Base-by-base conservation (phyloP, 2,888 invertebrate species). In the Acrobasis repandana region DNA sequence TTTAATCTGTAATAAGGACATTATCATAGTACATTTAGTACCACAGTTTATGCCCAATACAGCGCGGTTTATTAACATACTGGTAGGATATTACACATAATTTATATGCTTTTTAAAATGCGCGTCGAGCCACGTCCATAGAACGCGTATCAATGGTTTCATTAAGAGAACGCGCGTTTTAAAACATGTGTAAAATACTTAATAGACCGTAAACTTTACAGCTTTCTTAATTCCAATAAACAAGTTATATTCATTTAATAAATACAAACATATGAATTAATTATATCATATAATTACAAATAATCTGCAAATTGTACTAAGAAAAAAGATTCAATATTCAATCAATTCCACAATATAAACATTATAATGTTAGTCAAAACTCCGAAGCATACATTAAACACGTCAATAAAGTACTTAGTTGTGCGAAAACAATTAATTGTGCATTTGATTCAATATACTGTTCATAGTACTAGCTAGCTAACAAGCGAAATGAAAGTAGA, bases 351-450 rank as follows among this genome's bases (percentile, higher is more conserved):
- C 63, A 65, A 64, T 59, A 65, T 59, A 64, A 61, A 61, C 11
- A 58, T 61, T 58, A 61, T 28, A 62, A 60, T 64, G 56, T 66
- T 66, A 66, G 61, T 60, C 47, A 57, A 52, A 67, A 65, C 48
- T 65, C 65, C 62, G 63, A 70, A 71, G 67, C 67, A 64, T 66
- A 63, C 62, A 63, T 69, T 64, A 51, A 67, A 69, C 63, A 68
- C 62, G 64, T 58, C 62, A 62, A 69, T 60, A 62, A 66, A 59
- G 59, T 63, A 43, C 43, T 43, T 43, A 65, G 66, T 79, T 78
- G 79, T 82, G 81, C 79, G 78, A 74, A 63, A 68, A 66, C 62
- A 70, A 71, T 70, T 66, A 68, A 73, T 77, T 80, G 80, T 82
- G 81, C 80, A 76, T 74, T 77, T 69, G 73, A 76, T 77, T 76